Percentiles rank a stretch among this genome's conserved stretches.
Evolutionary conservation across 2,113 vertebrate genomes (phyloP).

Genomic region (Lagopus leucura): DNA sequence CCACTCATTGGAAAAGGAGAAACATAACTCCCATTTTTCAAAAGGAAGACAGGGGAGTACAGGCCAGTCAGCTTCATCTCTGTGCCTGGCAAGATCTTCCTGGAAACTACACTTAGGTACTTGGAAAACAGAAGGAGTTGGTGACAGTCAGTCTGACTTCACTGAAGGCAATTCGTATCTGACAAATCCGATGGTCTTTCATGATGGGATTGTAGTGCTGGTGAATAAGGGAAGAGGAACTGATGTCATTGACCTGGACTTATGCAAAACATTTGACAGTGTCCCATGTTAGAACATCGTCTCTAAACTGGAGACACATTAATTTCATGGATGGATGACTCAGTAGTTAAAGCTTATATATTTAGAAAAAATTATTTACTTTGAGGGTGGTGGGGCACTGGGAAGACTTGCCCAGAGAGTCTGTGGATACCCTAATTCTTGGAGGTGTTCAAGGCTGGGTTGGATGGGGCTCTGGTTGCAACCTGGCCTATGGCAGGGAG

Average conservation of each 20-base stretch:
- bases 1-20: background rate
- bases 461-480: background rate
- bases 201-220: too few relatives aligned
- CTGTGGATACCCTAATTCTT: background rate
- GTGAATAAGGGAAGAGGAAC: too few relatives aligned
- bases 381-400: background rate
- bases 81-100: background rate
- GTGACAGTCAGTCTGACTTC: background rate
- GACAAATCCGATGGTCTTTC: too few relatives aligned
- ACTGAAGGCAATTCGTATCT: background rate
- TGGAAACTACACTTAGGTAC: background rate
- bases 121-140: background rate
- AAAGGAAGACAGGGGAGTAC: background rate
- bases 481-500: background rate
- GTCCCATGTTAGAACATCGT: background rate
- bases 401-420: background rate
- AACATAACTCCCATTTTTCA: background rate
- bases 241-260: too few relatives aligned
- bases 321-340: background rate
- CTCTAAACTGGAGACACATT: background rate
- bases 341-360: background rate
- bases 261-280: too few relatives aligned
- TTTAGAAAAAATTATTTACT: background rate
- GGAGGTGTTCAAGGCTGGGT: background rate
- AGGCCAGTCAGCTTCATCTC: background rate